Evolutionary conservation across 2,888 invertebrate genomes (phyloP).

Genomic region (Drosophila prolongata): DNA sequence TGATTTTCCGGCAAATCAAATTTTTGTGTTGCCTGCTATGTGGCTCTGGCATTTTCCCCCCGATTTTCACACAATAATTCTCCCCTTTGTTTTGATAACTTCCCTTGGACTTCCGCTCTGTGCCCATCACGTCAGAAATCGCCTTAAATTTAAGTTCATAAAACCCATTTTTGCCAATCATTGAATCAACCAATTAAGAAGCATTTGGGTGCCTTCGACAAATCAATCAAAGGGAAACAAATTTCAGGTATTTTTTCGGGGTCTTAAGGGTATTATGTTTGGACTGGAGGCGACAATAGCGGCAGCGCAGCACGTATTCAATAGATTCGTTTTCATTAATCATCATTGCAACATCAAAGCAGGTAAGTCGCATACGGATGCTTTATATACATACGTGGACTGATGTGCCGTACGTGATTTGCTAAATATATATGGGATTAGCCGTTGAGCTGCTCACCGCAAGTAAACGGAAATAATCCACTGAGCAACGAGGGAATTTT

Average conservation of each 20-base stretch:
- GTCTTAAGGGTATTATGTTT: slow-evolving; percentile 49
- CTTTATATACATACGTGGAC: slow-evolving; percentile 3
- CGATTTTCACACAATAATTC: slow-evolving; percentile 12
- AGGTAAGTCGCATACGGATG: slow-evolving; percentile 38
- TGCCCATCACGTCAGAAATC: slow-evolving; percentile 46
- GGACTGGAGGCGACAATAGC: slow-evolving; percentile 27
- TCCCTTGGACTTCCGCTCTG: slow-evolving; percentile 16
- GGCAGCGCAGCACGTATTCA: slow-evolving; percentile 43
- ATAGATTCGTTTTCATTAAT: slow-evolving; percentile 69
- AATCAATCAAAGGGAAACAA: slow-evolving; percentile 68
- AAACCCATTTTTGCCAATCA: slow-evolving; percentile 66
- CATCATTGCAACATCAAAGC: slow-evolving; percentile 45
- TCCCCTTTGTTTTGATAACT: slow-evolving; percentile 9
- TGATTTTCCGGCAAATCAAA: slow-evolving; percentile 55
- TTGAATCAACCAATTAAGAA: slow-evolving; percentile 74
- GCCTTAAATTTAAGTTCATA: slow-evolving; percentile 58
- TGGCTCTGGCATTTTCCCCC: neutral
- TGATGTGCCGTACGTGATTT: slow-evolving; percentile 66
- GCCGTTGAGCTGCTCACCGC: slow-evolving; percentile 29
- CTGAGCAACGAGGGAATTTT: neutral
- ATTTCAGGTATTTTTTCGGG: slow-evolving; percentile 28
- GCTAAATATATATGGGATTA: slow-evolving; percentile 68
- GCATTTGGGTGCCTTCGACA: slow-evolving; percentile 54
- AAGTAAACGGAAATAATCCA: slow-evolving; percentile 56
- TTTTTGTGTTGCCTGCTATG: slow-evolving; percentile 16